Evolutionary conservation across 2,888 invertebrate species (phyloP).

Genomic region (Pollenia griseotomentosa): DNA sequence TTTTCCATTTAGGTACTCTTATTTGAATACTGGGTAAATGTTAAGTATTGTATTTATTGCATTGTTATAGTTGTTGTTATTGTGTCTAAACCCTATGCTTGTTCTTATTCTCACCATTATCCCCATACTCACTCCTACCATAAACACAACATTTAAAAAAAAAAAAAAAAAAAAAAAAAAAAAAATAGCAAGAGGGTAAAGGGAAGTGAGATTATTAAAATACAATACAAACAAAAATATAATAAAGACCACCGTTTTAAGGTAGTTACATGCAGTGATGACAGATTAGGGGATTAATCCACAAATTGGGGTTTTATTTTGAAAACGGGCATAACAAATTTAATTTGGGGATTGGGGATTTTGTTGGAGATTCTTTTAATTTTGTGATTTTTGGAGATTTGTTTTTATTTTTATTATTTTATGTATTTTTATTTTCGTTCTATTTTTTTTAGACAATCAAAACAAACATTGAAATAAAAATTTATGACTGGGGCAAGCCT

Average conservation of each 20-base stretch:
- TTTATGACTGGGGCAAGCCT: too few relatives aligned
- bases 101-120: not conserved
- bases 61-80: slow-evolving; percentile 14
- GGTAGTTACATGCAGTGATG: not conserved
- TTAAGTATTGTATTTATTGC: not conserved
- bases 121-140: not conserved
- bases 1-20: not conserved
- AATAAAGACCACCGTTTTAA: slow-evolving; percentile 8
- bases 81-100: slow-evolving; percentile 10
- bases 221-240: slow-evolving; percentile 2
- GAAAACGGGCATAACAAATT: too few relatives aligned
- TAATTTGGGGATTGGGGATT: too few relatives aligned
- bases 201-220: slow-evolving; percentile 15
- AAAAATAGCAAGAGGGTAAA: not conserved
- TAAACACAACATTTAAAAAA: not conserved
- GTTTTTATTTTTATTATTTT: too few relatives aligned
- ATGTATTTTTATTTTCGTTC: too few relatives aligned
- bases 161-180: not conserved
- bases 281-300: too few relatives aligned
- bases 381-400: too few relatives aligned
- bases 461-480: too few relatives aligned
- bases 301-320: too few relatives aligned
- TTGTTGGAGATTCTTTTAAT: too few relatives aligned
- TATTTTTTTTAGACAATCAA: too few relatives aligned
- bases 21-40: not conserved